phyloP scores from a whole-genome alignment of 2,113 vertebrate genomes.

The Misgurnus anguillicaudatus region DNA sequence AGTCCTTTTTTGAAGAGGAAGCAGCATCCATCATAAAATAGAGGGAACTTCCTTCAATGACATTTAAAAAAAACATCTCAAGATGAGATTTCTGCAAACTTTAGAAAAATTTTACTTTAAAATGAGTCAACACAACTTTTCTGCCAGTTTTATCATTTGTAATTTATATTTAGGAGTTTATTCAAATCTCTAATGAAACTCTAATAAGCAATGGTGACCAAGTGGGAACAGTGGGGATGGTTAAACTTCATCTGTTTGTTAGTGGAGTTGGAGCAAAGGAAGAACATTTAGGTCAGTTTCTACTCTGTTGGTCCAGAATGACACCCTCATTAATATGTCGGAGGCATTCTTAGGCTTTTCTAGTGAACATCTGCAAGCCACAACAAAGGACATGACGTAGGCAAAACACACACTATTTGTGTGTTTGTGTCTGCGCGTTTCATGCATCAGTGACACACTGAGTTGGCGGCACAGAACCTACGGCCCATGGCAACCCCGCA shows the following conservation, averaged over 20 bases:
- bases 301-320: conserved; percentile 2
- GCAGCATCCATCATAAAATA: too few relatives aligned
- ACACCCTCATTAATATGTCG: conserved; percentile 32
- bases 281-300: conserved; percentile 34
- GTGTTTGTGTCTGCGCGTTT: conserved; percentile 47
- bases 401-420: conserved; percentile 43
- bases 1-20: too few relatives aligned
- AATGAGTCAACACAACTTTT: too few relatives aligned
- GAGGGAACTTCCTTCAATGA: too few relatives aligned
- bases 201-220: too few relatives aligned
- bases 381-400: conserved; percentile 35
- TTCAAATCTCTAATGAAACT: too few relatives aligned
- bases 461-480: conserved; percentile 64
- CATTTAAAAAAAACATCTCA: too few relatives aligned
- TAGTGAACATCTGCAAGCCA: conserved; percentile 56
- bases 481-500: conserved; percentile 64
- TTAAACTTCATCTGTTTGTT: neutral
- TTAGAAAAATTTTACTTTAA: too few relatives aligned
- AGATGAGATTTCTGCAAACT: too few relatives aligned
- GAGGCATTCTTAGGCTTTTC: conserved; percentile 54
- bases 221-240: neutral
- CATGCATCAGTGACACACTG: conserved; percentile 54
- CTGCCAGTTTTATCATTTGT: too few relatives aligned
- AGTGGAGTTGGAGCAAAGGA: too few relatives aligned
- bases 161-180: too few relatives aligned